Evolutionary conservation across 30 jellyfish, hydroid and myxozoan genomes (phyloP).

Genomic region (Chironex yamaguchii): DNA sequence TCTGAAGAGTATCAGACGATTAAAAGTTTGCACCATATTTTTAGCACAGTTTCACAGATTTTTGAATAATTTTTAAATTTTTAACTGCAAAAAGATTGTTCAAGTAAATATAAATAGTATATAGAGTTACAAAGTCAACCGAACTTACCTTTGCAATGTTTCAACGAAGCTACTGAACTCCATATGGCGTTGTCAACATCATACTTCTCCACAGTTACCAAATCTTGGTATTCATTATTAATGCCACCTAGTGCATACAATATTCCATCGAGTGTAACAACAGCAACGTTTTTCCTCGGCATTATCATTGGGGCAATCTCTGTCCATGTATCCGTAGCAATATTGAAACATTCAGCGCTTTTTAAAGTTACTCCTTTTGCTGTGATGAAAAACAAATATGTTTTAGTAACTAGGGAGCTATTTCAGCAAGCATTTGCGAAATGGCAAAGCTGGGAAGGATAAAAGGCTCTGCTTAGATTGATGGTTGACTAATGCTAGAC

Average conservation of each 20-base stretch:
- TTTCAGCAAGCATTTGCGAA: too few species aligned
- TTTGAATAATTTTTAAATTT: too few species aligned
- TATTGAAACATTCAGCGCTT: slow-evolving; percentile 62
- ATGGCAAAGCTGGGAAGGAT: too few species aligned
- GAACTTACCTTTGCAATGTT: slow-evolving; percentile 74
- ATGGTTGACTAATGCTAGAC: too few species aligned
- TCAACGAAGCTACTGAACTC: slow-evolving; percentile 74
- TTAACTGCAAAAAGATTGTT: too few species aligned
- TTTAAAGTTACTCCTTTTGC: slow-evolving; percentile 16
- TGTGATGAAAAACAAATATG: neutral
- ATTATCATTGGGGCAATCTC: slow-evolving; percentile 45
- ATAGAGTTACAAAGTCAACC: neutral
- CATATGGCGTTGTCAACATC: slow-evolving; percentile 53
- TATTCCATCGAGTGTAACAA: slow-evolving; percentile 74
- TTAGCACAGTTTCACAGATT: too few species aligned
- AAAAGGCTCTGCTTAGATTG: too few species aligned
- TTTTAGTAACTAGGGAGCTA: too few species aligned
- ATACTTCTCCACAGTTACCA: slow-evolving; percentile 73
- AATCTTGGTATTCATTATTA: slow-evolving; percentile 48
- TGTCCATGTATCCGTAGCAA: slow-evolving; percentile 71
- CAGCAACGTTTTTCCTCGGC: slow-evolving; percentile 78
- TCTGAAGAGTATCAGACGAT: neutral
- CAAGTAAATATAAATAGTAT: too few species aligned
- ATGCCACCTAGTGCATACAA: slow-evolving; percentile 82
- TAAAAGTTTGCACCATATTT: neutral